Base-by-base conservation (phyloP, 2,888 invertebrate species). In the Limnephilus lunatus region DNA sequence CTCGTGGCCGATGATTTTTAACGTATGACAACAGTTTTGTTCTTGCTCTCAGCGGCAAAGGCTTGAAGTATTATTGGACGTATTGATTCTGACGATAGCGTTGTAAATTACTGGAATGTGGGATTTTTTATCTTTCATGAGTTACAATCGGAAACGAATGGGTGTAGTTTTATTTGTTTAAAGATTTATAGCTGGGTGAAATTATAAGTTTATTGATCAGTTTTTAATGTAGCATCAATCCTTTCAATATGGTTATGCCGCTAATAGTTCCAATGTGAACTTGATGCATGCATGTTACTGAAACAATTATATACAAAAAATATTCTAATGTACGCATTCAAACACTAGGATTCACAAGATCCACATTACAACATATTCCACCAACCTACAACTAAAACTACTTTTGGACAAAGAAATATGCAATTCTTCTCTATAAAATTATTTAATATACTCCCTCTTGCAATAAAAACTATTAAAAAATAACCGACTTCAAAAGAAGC, bases 1-100 rank as follows among this genome's bases (percentile, higher is more conserved):
- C 80, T 68, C 88, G 88, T 81, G 88, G 88, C 31, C 80, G 88
- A 89, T 89, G 88, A 89, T 89, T 89, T 87, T 89, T 35, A 89
- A 80, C 88, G 80, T 81, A 68, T 88, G 30, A 68, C 68, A 68
- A 88, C 48, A n/a, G 31, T 89, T 44, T 89, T 80, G 68, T 87
- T 87, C 32, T 87, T 68, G n/a, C 19, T 87, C 68, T 9, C 25
- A 68, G 68, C 68, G 68, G n/a, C 53, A 53, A 53, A 53, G 5
- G 53, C 53, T 53, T 15, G 19, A n/a, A 25, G 48, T 48, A 48
- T 48, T 68, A 68, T 53, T 53, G 68, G n/a, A 68, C 25, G 68
- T 68, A 68, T 68, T 68, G 68, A 68, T 68, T 68, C 68, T 68
- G 68, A 25, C 68, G 68, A 68, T n/a, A 25, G 68, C 25, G 9